A percentile compares a stretch with the other conserved stretches of the same genome.
Conservation (phyloP, 2,888 invertebrate species). For the Tipula confusa region DNA sequence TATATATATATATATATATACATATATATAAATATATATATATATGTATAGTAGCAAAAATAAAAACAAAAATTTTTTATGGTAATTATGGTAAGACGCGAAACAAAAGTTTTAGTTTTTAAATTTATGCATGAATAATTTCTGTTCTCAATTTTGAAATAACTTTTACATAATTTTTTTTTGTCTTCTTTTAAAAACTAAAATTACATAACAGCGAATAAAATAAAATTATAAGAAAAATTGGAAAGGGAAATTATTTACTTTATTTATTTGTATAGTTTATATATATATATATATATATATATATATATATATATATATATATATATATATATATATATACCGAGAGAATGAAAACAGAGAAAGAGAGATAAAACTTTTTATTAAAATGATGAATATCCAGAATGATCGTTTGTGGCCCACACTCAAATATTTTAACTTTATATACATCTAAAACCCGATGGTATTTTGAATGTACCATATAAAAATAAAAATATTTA, state of each 20-base stretch:
- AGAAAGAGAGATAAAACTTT: too few species aligned
- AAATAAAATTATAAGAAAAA: background rate
- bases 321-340: background rate
- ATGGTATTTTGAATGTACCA: background rate
- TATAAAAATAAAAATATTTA: background rate
- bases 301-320: background rate
- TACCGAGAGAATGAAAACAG: too few species aligned
- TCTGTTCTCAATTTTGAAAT: constrained; percentile 20
- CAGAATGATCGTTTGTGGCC: background rate
- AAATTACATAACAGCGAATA: background rate
- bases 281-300: background rate
- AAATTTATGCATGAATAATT: constrained; percentile 20
- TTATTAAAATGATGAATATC: background rate
- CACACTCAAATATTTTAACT: background rate
- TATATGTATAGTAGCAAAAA: too few species aligned
- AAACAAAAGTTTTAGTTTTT: constrained; percentile 7
- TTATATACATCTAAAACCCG: constrained; percentile 4
- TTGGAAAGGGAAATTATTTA: constrained; percentile 12
- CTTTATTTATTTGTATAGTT: background rate
- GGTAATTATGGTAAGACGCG: background rate
- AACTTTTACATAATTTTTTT: constrained; percentile 26
- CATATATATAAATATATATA: too few species aligned
- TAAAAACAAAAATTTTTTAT: background rate
- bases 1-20: too few species aligned
- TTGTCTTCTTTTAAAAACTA: constrained; percentile 14